Evolutionary conservation across 2,888 invertebrate species (phyloP).

Genomic region (Leucozona laternaria): DNA sequence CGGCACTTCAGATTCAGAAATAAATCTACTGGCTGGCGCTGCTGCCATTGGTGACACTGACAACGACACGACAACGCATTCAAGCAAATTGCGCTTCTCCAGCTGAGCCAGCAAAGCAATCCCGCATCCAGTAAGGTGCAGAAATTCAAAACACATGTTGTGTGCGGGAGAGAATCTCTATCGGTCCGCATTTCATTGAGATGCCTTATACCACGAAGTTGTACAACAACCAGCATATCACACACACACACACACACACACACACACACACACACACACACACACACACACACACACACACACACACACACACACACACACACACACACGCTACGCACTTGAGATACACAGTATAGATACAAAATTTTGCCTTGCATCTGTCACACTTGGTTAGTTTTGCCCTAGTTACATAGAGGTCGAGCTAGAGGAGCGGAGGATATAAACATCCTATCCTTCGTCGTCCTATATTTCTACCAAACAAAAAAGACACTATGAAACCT

Average conservation of each 20-base stretch:
- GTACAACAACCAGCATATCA: background rate
- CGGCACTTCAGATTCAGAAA: conserved; percentile 58
- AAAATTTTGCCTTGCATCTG: conserved; percentile 60
- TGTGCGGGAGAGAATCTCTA: conserved; percentile 11
- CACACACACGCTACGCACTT: conserved; percentile 37
- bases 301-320: background rate
- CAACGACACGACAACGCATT: conserved; percentile 43
- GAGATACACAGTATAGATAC: conserved; percentile 34
- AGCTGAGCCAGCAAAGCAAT: conserved; percentile 5
- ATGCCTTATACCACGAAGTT: background rate
- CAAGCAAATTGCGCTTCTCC: conserved; percentile 29
- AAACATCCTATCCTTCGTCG: conserved; percentile 18
- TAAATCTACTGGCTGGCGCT: conserved; percentile 55
- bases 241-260: background rate
- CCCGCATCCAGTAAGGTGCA: conserved; percentile 51
- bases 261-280: background rate
- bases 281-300: background rate
- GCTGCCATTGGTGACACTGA: conserved; percentile 16
- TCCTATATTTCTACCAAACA: too few species aligned
- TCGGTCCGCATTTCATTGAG: conserved; percentile 17
- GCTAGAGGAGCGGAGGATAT: background rate
- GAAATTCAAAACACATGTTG: conserved; percentile 70
- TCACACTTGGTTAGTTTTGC: conserved; percentile 48
- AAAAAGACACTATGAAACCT: conserved; percentile 11
- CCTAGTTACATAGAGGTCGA: conserved; percentile 34